These are phyloP conservation scores for Cynoglossus semilaevis DNA, from an alignment of 2,113 vertebrate species.

Conservation along the genomic window DNA sequence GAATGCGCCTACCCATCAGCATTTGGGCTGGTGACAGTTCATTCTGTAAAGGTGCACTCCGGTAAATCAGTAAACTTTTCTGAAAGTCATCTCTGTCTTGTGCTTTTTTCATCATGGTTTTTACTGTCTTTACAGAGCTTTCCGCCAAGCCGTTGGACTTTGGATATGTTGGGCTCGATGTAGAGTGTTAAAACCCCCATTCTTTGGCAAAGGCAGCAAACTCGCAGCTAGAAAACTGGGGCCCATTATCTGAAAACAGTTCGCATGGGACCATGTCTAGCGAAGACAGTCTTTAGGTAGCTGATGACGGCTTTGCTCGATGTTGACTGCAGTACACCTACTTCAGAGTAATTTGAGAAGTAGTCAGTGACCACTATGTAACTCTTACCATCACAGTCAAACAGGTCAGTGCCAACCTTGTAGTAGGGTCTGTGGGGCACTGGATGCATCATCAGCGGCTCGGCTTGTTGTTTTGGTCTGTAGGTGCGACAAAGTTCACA, in stretches of 20 bases:
- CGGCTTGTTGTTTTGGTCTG: not conserved
- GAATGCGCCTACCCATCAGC: not conserved
- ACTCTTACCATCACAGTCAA: not conserved
- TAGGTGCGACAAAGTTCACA: not conserved
- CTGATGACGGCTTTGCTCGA: not conserved
- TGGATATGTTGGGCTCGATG: constrained; percentile 1
- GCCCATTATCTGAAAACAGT: constrained; percentile 11
- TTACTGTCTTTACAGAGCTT: constrained; percentile 12
- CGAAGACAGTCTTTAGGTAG: not conserved
- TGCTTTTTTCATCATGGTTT: constrained; percentile 11
- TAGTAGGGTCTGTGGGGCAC: not conserved
- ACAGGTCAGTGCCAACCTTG: not conserved
- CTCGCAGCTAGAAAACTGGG: constrained; percentile 14
- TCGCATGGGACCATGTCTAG: constrained; percentile 2
- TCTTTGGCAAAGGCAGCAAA: constrained; percentile 12
- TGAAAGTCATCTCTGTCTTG: not conserved
- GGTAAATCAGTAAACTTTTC: not conserved
- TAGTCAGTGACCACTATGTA: constrained; percentile 1
- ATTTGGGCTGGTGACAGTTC: constrained; percentile 1
- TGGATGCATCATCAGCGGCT: not conserved
- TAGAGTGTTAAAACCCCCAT: constrained; percentile 5
- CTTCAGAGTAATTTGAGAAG: not conserved
- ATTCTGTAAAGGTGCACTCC: constrained; percentile 1
- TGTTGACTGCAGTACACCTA: not conserved
- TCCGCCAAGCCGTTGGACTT: constrained; percentile 16